Evolutionary conservation across 1,140 invertebrate species (phyloP), one percentile per base, ranked within the genome.

Genomic region (Rhynchophorus ferrugineus): DNA sequence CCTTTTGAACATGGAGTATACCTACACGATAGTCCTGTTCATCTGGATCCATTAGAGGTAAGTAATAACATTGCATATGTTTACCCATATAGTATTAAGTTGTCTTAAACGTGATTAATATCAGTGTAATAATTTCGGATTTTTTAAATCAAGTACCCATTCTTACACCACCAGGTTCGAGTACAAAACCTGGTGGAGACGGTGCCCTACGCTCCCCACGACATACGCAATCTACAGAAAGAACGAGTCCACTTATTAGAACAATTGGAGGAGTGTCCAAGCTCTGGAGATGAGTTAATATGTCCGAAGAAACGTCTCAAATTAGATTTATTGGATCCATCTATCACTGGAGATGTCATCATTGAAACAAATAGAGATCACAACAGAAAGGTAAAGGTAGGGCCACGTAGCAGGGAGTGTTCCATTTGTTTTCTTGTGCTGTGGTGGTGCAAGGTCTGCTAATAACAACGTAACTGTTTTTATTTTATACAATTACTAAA

Each of bases 221-320:
- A 84, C 61, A 83, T 85, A 41, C 66, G 79, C 36, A 78, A 83
- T 59, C 71, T 84, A 36, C 81, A 85, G 61, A 85, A 85, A 65
- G 82, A 83, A 63, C 74, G 82, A 34, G 80, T 80, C 3, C 81
- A 80, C 61, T 71, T 84, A 21, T 63, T 84, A 16, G 83, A 85
- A 63, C 82, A 85, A 62, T 72, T 84, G 33, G 83, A 85, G 61
- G 82, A 85, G 58, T 83, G 80, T 69, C 77, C 76, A 47, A 85
- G 83, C 61, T 83, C 82, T 60, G 82, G 82, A 29, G 81, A 83
- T 66, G 81, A 83, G 63, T 69, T 75, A 48, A 72, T 79, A 52
- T 78, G 79, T 61, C 78, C 77, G 20, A 80, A 81, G 60, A 84
- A 84, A 66, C 75, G 81, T 21, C 66, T 75, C 21, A 83, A 83